Conservation (phyloP, 2,888 invertebrate genomes). For the Himalopsyche anomala region DNA sequence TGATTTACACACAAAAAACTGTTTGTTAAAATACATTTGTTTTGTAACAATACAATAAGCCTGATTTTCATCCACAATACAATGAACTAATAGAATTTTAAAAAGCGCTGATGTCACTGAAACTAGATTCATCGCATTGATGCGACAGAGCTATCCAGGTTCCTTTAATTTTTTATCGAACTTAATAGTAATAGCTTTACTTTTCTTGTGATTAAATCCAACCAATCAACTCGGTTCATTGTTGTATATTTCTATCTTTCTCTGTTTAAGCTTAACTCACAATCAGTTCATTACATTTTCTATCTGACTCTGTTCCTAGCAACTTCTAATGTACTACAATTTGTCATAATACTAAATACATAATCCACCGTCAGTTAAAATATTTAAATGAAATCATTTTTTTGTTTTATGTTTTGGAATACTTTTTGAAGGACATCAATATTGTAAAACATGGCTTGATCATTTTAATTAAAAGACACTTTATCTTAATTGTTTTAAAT, state of each 20-base stretch:
- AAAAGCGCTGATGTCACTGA: too few species aligned
- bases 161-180: too few species aligned
- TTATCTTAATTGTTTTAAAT: too few species aligned
- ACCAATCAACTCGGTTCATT: too few species aligned
- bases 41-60: background rate
- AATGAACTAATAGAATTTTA: too few species aligned
- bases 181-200: too few species aligned
- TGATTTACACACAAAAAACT: conserved; percentile 56
- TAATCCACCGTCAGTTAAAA: background rate
- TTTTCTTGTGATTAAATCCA: too few species aligned
- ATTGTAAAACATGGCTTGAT: too few species aligned
- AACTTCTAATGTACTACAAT: conserved; percentile 50
- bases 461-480: too few species aligned
- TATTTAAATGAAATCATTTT: background rate
- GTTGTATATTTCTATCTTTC: background rate
- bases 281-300: conserved; percentile 50
- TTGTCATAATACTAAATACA: background rate
- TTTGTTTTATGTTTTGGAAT: background rate
- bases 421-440: background rate
- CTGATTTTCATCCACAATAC: too few species aligned
- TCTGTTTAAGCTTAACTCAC: background rate
- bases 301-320: conserved; percentile 53
- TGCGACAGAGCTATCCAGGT: background rate
- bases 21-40: conserved; percentile 45
- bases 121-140: too few species aligned